These are phyloP conservation scores for Limnodromus scolopaceus DNA, from an alignment of 2,797 vertebrate species.

Conservation along the genomic window DNA sequence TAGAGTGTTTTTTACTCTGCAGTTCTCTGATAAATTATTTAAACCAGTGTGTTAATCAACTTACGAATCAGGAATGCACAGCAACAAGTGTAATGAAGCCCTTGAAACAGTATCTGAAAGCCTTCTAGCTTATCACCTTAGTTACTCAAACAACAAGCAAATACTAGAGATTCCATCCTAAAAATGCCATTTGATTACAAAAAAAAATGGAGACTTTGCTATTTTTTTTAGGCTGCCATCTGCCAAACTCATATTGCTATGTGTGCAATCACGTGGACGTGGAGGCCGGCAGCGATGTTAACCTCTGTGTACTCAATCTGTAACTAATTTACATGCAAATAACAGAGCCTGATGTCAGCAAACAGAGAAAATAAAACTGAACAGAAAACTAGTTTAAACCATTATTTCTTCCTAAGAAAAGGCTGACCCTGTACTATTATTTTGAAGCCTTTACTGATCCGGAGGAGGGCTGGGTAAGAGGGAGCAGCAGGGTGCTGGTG, in stretches of 20 bases:
- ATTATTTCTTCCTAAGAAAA: background rate
- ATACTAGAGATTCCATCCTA: background rate
- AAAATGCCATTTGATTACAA: conserved; percentile 43
- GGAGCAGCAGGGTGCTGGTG: background rate
- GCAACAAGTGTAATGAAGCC: background rate
- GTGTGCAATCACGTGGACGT: conserved; percentile 10
- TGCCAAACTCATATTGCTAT: conserved; percentile 52
- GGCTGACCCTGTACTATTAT: background rate
- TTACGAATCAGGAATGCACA: conserved; percentile 34
- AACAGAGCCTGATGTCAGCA: background rate
- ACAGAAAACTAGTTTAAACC: background rate
- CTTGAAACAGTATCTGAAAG: background rate
- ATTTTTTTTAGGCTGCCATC: conserved; percentile 43
- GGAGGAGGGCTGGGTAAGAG: background rate
- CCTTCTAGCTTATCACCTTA: conserved; percentile 6
- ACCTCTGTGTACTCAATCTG: conserved; percentile 17
- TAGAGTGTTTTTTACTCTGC: background rate
- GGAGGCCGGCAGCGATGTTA: conserved; percentile 31
- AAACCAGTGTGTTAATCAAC: background rate
- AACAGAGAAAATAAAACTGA: background rate
- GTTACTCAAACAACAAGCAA: background rate
- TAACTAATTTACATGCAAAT: conserved; percentile 38
- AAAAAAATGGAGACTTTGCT: conserved; percentile 53
- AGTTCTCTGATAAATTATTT: background rate
- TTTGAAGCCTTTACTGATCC: background rate